Conservation (phyloP, 2,888 invertebrate species). For the Onchidella celtica region DNA sequence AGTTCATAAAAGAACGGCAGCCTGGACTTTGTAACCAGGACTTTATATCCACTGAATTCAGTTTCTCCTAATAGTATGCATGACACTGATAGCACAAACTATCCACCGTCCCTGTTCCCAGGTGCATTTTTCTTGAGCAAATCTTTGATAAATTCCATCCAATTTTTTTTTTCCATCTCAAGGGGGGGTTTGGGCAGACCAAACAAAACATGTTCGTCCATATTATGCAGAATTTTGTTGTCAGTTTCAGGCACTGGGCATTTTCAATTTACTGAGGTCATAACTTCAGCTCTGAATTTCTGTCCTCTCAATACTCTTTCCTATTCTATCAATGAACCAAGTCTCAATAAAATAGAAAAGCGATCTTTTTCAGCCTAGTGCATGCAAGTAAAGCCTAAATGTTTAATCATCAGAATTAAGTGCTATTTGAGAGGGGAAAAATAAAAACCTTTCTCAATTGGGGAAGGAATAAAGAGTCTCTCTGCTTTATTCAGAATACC, state of each 20-base stretch:
- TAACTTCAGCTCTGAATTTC: background rate
- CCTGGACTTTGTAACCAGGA: conserved; percentile 48
- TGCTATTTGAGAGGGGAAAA: background rate
- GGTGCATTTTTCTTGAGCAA: too few species aligned
- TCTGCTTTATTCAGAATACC: too few species aligned
- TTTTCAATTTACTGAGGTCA: background rate
- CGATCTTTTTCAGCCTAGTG: background rate
- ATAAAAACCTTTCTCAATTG: too few species aligned
- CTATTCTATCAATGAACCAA: background rate
- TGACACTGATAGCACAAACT: too few species aligned
- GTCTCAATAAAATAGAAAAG: background rate
- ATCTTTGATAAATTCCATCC: background rate
- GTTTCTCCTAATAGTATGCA: too few species aligned
- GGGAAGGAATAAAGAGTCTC: too few species aligned
- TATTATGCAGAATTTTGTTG: conserved; percentile 29
- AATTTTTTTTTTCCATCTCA: background rate
- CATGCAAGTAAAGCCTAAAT: background rate
- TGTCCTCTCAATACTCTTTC: background rate
- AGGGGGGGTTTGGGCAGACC: background rate
- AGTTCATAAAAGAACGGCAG: too few species aligned
- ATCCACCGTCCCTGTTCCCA: too few species aligned
- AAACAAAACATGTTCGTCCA: background rate
- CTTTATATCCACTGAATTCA: too few species aligned
- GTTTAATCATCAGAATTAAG: background rate
- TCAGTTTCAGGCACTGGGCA: conserved; percentile 42